Evolutionary conservation across 2,797 vertebrate species (phyloP).

Genomic region (Schizopygopsis pylzovi): DNA sequence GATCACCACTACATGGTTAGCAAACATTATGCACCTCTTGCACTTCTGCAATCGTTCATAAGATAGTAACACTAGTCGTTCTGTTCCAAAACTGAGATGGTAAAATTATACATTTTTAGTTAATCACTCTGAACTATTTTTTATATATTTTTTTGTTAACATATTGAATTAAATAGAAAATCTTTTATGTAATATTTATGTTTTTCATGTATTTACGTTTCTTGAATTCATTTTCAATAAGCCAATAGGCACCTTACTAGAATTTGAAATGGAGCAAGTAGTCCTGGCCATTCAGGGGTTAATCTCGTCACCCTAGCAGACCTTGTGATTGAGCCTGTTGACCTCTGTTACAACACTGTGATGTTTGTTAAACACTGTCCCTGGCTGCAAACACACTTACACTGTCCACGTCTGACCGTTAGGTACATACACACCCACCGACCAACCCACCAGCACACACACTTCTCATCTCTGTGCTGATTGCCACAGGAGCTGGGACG

Average conservation of each 20-base stretch:
- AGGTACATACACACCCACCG: slow-evolving; percentile 26
- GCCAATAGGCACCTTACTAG: neutral
- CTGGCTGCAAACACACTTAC: slow-evolving; percentile 64
- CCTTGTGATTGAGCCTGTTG: slow-evolving; percentile 67
- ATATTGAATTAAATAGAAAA: neutral
- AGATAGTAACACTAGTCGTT: neutral
- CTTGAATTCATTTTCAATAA: neutral
- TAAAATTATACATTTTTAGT: too few relatives aligned
- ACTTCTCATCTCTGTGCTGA: slow-evolving; percentile 46
- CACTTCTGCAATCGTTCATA: neutral
- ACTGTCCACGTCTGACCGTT: slow-evolving; percentile 47
- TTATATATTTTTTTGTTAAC: neutral
- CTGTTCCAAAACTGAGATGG: neutral
- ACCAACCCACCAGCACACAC: slow-evolving; percentile 29
- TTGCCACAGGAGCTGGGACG: slow-evolving; percentile 55
- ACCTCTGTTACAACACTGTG: slow-evolving; percentile 69
- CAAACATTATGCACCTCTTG: neutral
- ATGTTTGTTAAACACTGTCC: slow-evolving; percentile 74
- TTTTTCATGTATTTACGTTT: neutral
- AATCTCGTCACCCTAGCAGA: slow-evolving; percentile 64
- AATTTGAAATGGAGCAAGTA: neutral
- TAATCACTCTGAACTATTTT: neutral
- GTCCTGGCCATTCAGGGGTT: slow-evolving; percentile 43
- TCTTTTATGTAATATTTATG: too few relatives aligned
- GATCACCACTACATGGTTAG: slow-evolving; percentile 93